Percentiles rank a stretch among this genome's conserved stretches.
Evolutionary conservation across 2,888 invertebrate species (phyloP).

Genomic region (Tillus elongatus): DNA sequence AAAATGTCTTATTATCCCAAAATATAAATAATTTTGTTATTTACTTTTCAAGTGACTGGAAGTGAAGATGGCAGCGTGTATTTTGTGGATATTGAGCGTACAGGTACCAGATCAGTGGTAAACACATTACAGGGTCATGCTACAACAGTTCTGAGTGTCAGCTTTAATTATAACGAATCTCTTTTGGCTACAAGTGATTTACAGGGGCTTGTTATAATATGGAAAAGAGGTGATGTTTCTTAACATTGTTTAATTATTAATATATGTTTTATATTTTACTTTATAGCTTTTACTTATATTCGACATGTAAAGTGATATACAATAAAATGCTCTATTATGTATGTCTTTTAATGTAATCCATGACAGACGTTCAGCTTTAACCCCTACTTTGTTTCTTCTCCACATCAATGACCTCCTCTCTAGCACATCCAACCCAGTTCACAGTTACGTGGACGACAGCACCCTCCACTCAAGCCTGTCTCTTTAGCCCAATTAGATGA

Average conservation of each 20-base stretch:
- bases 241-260: background rate
- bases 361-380: too few relatives aligned
- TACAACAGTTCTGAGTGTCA: constrained; percentile 71
- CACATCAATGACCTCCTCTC: too few relatives aligned
- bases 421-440: too few relatives aligned
- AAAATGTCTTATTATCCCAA: too few relatives aligned
- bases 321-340: too few relatives aligned
- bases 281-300: background rate
- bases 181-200: constrained; percentile 76
- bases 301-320: too few relatives aligned
- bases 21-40: background rate
- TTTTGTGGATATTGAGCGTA: constrained; percentile 64
- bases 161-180: constrained; percentile 83
- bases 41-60: constrained; percentile 51
- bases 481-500: too few relatives aligned
- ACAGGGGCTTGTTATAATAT: constrained; percentile 68
- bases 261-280: too few relatives aligned
- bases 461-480: too few relatives aligned
- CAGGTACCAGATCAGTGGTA: constrained; percentile 46
- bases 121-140: constrained; percentile 65
- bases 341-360: too few relatives aligned
- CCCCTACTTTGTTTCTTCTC: too few relatives aligned
- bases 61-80: constrained; percentile 72
- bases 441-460: too few relatives aligned
- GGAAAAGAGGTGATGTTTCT: constrained; percentile 46